Evolutionary conservation across 2,888 invertebrate genomes (phyloP).

Genomic region (Imbricaverruca yamaguchii): DNA sequence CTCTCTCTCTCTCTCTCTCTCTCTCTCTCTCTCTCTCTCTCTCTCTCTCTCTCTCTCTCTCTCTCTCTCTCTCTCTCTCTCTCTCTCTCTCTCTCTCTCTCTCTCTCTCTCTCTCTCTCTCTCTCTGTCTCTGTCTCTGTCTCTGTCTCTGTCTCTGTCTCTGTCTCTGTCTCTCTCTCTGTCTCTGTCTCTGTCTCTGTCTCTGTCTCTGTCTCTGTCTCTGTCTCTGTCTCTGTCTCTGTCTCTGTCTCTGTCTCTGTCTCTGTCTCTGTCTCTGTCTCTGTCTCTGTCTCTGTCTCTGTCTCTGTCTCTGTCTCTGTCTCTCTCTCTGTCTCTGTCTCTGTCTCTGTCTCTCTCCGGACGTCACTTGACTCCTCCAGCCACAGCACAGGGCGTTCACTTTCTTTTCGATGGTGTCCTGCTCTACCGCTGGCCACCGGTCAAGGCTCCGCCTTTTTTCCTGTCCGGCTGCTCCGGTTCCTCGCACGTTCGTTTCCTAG

Average conservation of each 20-base stretch:
- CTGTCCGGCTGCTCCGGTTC: too few species aligned
- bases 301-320: conserved; percentile 14
- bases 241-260: background rate
- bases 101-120: background rate
- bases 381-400: too few species aligned
- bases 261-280: conserved; percentile 20
- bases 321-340: conserved; percentile 8
- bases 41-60: background rate
- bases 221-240: conserved; percentile 10
- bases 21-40: too few species aligned
- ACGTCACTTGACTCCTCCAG: too few species aligned
- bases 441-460: too few species aligned
- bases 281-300: conserved; percentile 20
- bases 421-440: too few species aligned
- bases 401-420: too few species aligned
- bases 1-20: too few species aligned
- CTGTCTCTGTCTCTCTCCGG: too few species aligned
- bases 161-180: conserved; percentile 25
- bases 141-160: conserved; percentile 11
- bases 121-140: background rate
- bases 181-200: conserved; percentile 19
- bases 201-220: background rate
- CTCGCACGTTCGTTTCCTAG: too few species aligned
- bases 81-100: background rate
- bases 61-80: background rate